Conservation (phyloP, 2,797 vertebrate species). For the Heteromormyrus szaboi region DNA sequence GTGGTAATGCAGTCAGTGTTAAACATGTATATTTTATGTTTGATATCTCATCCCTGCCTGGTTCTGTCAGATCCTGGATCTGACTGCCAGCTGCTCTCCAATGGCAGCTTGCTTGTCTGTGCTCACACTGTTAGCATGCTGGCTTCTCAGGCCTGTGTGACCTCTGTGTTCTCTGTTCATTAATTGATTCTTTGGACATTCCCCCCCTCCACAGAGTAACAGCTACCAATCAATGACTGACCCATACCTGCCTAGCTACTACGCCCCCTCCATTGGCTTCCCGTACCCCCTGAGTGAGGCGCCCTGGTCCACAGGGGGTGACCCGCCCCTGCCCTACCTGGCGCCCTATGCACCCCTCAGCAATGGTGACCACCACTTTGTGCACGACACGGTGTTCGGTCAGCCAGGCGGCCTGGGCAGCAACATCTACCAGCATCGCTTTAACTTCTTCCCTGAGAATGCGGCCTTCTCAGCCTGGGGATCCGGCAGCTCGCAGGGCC, state of each 20-base stretch:
- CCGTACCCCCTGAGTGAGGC: constrained; percentile 95
- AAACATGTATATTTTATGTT: background rate
- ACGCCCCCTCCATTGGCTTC: constrained; percentile 93
- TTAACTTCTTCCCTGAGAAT: constrained; percentile 97
- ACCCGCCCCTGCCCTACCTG: constrained; percentile 94
- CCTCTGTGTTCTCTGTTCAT: background rate
- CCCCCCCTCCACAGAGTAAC: constrained; percentile 72
- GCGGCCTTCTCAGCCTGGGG: constrained; percentile 96
- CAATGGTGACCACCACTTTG: constrained; percentile 96
- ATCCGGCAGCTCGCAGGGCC: constrained; percentile 88
- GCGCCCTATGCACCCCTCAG: constrained; percentile 95
- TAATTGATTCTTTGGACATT: background rate
- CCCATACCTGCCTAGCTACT: constrained; percentile 95
- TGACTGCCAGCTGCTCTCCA: background rate
- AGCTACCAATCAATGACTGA: constrained; percentile 98
- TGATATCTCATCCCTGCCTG: background rate
- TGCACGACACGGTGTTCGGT: constrained; percentile 96
- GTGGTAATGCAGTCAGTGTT: background rate
- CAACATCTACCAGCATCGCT: constrained; percentile 88
- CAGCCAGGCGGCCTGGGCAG: constrained; percentile 91
- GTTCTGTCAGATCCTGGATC: background rate
- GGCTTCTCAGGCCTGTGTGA: background rate
- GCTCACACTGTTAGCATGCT: background rate
- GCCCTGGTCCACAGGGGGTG: constrained; percentile 95
- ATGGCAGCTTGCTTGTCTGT: background rate